A percentile compares a stretch with the other conserved stretches of the same genome.
Conservation (phyloP, 1,140 invertebrate species). For the Harpegnathos saltator region DNA sequence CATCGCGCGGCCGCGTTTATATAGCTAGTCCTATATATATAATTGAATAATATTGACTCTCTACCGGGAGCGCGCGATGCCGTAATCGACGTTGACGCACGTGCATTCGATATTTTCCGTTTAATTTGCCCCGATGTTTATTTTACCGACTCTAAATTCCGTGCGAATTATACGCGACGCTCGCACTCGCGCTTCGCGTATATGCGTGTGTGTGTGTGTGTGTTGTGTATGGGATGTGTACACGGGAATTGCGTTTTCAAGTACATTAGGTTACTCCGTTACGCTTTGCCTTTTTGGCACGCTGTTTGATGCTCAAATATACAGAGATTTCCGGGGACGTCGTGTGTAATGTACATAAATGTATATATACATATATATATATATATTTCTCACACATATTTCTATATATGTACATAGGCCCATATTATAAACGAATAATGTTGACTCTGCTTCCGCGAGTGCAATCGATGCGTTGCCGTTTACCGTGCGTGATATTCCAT, state of each 20-base stretch:
- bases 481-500: not conserved
- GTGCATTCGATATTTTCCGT: conserved; percentile 36
- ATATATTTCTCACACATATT: not conserved
- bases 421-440: conserved; percentile 25
- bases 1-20: not conserved
- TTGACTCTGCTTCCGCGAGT: not conserved
- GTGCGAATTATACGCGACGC: conserved; percentile 17
- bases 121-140: conserved; percentile 38
- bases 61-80: not conserved
- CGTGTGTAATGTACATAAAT: not conserved
- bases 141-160: conserved; percentile 46
- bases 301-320: not conserved
- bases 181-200: not conserved
- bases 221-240: not conserved
- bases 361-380: not conserved
- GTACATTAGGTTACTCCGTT: not conserved
- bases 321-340: not conserved
- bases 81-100: conserved; percentile 38
- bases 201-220: no score
- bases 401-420: not conserved
- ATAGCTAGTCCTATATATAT: conserved; percentile 42
- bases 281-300: conserved; percentile 6
- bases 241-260: not conserved
- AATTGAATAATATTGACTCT: conserved; percentile 57
- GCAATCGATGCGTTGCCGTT: conserved; percentile 12